Percentiles rank a stretch among this genome's conserved stretches.
phyloP scores from a whole-genome alignment of 2,797 vertebrate species.

The Oryzias sinensis region DNA sequence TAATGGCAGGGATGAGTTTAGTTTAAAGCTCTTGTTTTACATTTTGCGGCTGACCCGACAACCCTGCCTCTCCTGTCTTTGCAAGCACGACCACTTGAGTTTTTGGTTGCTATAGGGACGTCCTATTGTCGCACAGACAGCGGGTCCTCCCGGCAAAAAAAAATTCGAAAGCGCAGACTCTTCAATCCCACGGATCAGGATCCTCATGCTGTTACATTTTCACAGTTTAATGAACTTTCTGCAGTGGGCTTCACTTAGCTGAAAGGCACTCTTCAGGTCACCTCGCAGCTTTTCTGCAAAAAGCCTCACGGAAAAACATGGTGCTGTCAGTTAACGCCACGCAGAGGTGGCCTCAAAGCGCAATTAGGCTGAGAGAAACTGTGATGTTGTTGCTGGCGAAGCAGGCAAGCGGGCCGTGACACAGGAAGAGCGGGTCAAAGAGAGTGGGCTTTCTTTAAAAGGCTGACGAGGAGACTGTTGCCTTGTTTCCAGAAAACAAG shows the following conservation, averaged over 20 bases:
- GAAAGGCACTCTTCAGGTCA: constrained; percentile 31
- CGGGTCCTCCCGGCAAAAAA: constrained; percentile 15
- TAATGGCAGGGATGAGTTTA: constrained; percentile 20
- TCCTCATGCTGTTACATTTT: constrained; percentile 31
- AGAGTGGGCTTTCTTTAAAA: constrained; percentile 42
- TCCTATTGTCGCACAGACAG: constrained; percentile 25
- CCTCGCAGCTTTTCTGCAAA: constrained; percentile 25
- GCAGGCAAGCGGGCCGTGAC: constrained; percentile 18
- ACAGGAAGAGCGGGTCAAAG: constrained; percentile 28
- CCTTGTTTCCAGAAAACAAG: constrained; percentile 52
- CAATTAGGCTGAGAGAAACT: constrained; percentile 57
- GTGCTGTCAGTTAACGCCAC: constrained; percentile 30
- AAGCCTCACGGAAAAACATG: constrained; percentile 31
- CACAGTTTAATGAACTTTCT: constrained; percentile 49
- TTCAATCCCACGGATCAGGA: constrained; percentile 36
- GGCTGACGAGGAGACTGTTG: constrained; percentile 15
- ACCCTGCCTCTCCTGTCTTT: constrained; percentile 13
- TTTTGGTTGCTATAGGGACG: constrained; percentile 55
- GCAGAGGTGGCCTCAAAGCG: constrained; percentile 41
- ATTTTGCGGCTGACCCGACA: constrained; percentile 31
- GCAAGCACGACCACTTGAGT: constrained; percentile 23
- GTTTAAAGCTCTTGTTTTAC: constrained; percentile 44
- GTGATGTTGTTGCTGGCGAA: constrained; percentile 34
- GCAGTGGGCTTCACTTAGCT: constrained; percentile 23
- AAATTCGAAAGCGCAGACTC: constrained; percentile 23